Base-by-base conservation (phyloP, 1,140 invertebrate genomes). In the Aphaenogaster ashmeadi region DNA sequence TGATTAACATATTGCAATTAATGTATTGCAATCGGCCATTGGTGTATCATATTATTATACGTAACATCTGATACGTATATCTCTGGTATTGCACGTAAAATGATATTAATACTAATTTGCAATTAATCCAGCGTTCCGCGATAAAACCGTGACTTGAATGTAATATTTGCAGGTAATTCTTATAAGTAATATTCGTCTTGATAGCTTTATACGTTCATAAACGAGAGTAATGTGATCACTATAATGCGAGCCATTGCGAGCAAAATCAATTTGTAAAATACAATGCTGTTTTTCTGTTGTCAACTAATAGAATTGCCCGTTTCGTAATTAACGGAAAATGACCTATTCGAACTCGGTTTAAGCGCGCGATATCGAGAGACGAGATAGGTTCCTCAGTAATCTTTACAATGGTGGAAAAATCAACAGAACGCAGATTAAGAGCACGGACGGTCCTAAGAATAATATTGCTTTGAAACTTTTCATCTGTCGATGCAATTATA, bases 1-100 rank as follows among this genome's bases (percentile, higher is more conserved):
- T 77, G 36, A 77, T 77, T 60, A 77, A 60, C 52, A 77, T 44
- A 77, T 77, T 21, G 38, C 38, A 77, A 77, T 60, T 77, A 77
- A 77, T 77, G 38, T 44, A 41, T 41, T 60, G n/a, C 38, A 21
- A 27, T 44, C n/a, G 6, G 66, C 15, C 27, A 38, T 44, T 60
- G 38, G 33, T 60, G 74, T 27, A 47, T 47, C 15, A 33, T n/a
- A 33, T 62, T 66, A 8, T n/a, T 62, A 27, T 9, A 78, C 5
- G 15, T 44, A 62, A 78, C n/a, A 78, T 62, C 21, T 62, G 27
- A 78, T 78, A 62, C 41, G 18, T 33, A 15, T 58, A 60, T 33
- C n/a, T 6, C n/a, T 6, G 27, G 21, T 58, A 47, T 15, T 44
- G 15, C n/a, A 38, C 38, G 44, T 60, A 33, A 78, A 60, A 15